These are phyloP conservation scores for Coluber constrictor DNA, from an alignment of 2,797 vertebrate genomes.

Conservation along the genomic window DNA sequence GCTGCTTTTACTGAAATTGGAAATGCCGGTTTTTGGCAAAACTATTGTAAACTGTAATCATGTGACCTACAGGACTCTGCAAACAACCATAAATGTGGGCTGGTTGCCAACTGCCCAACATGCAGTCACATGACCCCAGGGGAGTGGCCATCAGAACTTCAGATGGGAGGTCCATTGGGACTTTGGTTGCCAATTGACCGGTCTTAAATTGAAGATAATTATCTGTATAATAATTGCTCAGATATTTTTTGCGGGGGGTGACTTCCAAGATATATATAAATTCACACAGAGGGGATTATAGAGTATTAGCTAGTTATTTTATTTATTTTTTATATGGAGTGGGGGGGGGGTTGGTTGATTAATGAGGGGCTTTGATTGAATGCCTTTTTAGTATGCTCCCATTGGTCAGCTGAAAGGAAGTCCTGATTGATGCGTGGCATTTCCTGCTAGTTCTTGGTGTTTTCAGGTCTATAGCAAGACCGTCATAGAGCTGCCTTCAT, in stretches of 20 bases:
- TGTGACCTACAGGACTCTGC: too few relatives aligned
- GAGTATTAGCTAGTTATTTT: background rate
- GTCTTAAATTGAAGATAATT: too few relatives aligned
- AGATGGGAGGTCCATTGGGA: too few relatives aligned
- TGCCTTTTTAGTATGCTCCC: background rate
- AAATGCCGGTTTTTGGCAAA: too few relatives aligned
- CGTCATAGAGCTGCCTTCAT: background rate
- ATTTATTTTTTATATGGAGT: background rate
- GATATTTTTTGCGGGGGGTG: fast-evolving
- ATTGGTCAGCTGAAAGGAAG: background rate
- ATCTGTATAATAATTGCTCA: background rate
- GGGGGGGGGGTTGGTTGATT: background rate
- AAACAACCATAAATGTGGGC: too few relatives aligned
- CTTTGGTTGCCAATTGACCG: too few relatives aligned
- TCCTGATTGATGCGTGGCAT: background rate
- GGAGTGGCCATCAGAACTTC: too few relatives aligned
- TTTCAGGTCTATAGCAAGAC: background rate
- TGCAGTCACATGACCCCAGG: too few relatives aligned
- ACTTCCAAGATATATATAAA: background rate
- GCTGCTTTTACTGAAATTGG: background rate
- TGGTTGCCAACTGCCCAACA: too few relatives aligned
- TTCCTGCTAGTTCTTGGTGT: background rate
- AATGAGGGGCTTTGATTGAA: background rate
- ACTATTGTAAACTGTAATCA: too few relatives aligned
- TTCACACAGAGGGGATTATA: background rate